Percentiles rank a stretch among this genome's conserved stretches.
Conservation (phyloP, 2,113 vertebrate genomes). For the Glareola pratincola region DNA sequence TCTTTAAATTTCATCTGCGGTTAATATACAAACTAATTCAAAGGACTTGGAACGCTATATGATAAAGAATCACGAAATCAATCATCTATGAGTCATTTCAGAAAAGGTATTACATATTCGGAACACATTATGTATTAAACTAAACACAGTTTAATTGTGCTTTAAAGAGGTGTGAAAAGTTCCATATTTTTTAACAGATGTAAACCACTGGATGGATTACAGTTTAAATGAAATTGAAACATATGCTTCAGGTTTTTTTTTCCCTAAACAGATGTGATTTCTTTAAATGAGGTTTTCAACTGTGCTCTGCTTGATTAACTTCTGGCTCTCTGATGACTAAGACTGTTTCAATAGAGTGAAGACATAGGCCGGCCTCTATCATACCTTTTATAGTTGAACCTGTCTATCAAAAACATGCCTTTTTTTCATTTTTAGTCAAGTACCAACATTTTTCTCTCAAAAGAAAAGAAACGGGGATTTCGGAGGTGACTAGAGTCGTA, state of each 20-base stretch:
- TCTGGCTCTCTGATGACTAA: neutral
- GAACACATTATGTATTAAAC: constrained; percentile 17
- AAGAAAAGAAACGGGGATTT: neutral
- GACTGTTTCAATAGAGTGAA: neutral
- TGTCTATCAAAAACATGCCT: neutral
- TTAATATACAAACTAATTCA: neutral
- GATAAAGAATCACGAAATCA: neutral
- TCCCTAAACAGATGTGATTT: constrained; percentile 23
- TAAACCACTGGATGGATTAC: constrained; percentile 23
- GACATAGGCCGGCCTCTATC: neutral
- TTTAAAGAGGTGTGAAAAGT: constrained; percentile 59
- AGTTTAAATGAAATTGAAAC: constrained; percentile 7
- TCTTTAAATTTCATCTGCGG: neutral
- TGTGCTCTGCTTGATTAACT: constrained; percentile 32
- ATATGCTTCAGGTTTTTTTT: neutral
- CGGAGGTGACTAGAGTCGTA: neutral
- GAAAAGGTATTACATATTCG: neutral
- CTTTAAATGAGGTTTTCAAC: constrained; percentile 30
- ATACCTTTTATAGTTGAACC: neutral
- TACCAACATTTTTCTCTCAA: neutral
- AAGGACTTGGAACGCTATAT: neutral
- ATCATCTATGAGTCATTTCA: constrained; percentile 20
- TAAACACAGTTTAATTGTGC: constrained; percentile 25
- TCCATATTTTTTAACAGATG: constrained; percentile 37
- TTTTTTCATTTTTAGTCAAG: neutral